Conservation (phyloP, 2,113 vertebrate species). For the Daubentonia madagascariensis region DNA sequence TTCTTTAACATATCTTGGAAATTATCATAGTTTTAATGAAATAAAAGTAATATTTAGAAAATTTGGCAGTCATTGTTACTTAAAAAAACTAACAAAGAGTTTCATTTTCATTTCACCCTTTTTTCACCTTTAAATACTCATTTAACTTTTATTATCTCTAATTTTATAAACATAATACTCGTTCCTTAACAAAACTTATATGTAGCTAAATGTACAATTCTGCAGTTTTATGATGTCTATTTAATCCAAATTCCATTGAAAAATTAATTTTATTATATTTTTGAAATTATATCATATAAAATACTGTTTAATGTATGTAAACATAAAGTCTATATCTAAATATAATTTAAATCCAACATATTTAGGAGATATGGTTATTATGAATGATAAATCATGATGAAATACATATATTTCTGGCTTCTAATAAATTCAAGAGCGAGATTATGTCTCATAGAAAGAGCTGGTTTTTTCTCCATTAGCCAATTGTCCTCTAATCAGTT, state of each 20-base stretch:
- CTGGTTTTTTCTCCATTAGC: not conserved
- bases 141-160: not conserved
- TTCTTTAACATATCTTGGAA: not conserved
- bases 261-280: too few species aligned
- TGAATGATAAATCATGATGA: not conserved
- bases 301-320: too few species aligned
- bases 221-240: too few species aligned
- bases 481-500: not conserved
- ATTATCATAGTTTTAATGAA: not conserved
- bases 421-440: not conserved
- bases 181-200: too few species aligned
- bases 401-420: not conserved
- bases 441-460: not conserved
- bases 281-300: too few species aligned
- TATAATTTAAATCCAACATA: not conserved
- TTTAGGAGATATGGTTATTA: not conserved
- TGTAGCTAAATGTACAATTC: too few species aligned
- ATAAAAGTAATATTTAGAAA: not conserved
- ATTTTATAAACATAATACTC: too few species aligned
- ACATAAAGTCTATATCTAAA: too few species aligned
- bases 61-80: not conserved
- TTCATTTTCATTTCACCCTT: not conserved
- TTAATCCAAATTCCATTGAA: too few species aligned
- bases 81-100: not conserved
- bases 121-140: not conserved